phyloP scores from a whole-genome alignment of 2,888 invertebrate genomes.

The Schrankia costaestrigalis region DNA sequence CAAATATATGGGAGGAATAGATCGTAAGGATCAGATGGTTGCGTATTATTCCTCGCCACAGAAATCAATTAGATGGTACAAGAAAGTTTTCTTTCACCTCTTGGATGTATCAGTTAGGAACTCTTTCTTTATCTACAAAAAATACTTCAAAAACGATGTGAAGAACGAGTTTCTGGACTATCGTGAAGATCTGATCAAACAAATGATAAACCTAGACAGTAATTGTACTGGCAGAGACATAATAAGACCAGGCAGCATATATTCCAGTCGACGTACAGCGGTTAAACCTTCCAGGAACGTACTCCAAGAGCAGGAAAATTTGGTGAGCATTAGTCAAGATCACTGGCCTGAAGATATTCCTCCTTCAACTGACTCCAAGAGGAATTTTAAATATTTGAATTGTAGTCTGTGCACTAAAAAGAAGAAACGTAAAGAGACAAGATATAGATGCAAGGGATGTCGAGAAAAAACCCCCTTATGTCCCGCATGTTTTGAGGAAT shows the following conservation, averaged over 20 bases:
- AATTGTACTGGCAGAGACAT: neutral
- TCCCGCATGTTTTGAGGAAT: too few species aligned
- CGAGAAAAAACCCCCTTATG: too few species aligned
- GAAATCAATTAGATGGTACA: slow-evolving; percentile 20
- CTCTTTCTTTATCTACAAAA: slow-evolving; percentile 12
- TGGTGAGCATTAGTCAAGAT: slow-evolving; percentile 4
- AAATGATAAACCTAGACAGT: slow-evolving; percentile 2
- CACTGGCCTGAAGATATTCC: slow-evolving; percentile 11
- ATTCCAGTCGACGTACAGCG: slow-evolving; percentile 1
- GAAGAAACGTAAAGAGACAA: slow-evolving; percentile 8
- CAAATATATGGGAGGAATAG: too few species aligned
- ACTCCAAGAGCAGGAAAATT: slow-evolving; percentile 2
- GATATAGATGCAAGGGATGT: too few species aligned
- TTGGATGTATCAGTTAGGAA: slow-evolving; percentile 12
- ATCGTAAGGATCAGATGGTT: slow-evolving; percentile 19
- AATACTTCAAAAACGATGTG: slow-evolving; percentile 6
- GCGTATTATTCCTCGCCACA: slow-evolving; percentile 19
- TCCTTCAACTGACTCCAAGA: slow-evolving; percentile 5
- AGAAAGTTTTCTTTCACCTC: slow-evolving; percentile 14
- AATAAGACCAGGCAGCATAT: neutral
- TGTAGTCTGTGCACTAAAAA: slow-evolving; percentile 8
- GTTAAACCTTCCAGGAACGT: neutral
- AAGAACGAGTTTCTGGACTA: slow-evolving; percentile 7
- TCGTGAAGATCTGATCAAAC: slow-evolving; percentile 10
- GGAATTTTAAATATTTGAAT: slow-evolving; percentile 3